A percentile compares a stretch with the other conserved stretches of the same genome.
phyloP scores from a whole-genome alignment of 1,140 invertebrate species.

The Himalopsyche phryganea region DNA sequence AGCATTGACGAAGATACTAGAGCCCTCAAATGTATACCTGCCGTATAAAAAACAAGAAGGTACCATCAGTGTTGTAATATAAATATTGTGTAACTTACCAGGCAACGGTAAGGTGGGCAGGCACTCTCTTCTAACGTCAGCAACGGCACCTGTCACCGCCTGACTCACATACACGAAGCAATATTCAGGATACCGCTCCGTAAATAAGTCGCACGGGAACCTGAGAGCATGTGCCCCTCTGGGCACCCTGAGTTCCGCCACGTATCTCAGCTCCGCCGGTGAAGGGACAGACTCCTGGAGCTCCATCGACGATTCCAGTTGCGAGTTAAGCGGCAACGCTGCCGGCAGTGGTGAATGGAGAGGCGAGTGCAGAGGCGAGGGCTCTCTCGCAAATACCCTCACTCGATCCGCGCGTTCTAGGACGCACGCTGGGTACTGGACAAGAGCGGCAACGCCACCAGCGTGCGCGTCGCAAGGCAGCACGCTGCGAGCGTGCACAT shows the following conservation, averaged over 20 bases:
- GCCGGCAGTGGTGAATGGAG: slow-evolving; percentile 54
- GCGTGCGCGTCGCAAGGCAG: slow-evolving; percentile 70
- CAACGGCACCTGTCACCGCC: slow-evolving; percentile 74
- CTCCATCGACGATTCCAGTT: slow-evolving; percentile 44
- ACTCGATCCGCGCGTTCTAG: slow-evolving; percentile 69
- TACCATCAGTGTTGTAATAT: too few species aligned
- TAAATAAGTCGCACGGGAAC: slow-evolving; percentile 79
- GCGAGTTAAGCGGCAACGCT: slow-evolving; percentile 45
- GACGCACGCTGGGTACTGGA: slow-evolving; percentile 78
- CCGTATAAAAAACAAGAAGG: too few species aligned
- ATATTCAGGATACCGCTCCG: slow-evolving; percentile 76
- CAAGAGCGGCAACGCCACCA: slow-evolving; percentile 68
- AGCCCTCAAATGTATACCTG: too few species aligned
- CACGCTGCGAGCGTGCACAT: slow-evolving; percentile 74
- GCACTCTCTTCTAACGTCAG: slow-evolving; percentile 76
- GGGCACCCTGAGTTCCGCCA: slow-evolving; percentile 60
- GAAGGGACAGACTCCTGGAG: slow-evolving; percentile 58
- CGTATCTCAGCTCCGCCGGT: slow-evolving; percentile 52
- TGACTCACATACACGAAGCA: slow-evolving; percentile 84
- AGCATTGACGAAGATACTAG: too few species aligned
- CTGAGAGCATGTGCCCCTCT: slow-evolving; percentile 68
- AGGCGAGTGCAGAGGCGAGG: slow-evolving; percentile 62
- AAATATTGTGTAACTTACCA: too few species aligned
- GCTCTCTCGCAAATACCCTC: slow-evolving; percentile 65
- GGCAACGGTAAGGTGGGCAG: slow-evolving; percentile 73